A percentile compares a stretch with the other conserved stretches of the same genome.
phyloP scores from a whole-genome alignment of 2,113 vertebrate species.

The Nannobrachium achirus region DNA sequence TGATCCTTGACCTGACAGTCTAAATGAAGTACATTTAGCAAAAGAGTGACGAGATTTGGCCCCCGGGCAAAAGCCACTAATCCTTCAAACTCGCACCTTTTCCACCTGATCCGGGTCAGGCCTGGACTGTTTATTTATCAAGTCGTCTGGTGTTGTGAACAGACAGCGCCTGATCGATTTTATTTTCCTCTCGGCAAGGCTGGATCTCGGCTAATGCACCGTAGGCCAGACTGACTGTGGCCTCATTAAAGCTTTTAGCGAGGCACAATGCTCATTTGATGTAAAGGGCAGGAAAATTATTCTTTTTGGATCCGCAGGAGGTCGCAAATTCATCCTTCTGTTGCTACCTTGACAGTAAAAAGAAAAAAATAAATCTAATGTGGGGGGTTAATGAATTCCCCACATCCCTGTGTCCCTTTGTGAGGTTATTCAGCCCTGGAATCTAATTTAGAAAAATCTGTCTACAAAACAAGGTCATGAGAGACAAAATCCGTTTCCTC shows the following conservation, averaged over 20 bases:
- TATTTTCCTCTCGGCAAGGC: slow-evolving; percentile 25
- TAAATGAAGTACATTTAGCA: slow-evolving; percentile 60
- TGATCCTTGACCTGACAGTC: slow-evolving; percentile 31
- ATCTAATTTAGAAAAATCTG: slow-evolving; percentile 13
- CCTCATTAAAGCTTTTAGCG: slow-evolving; percentile 49
- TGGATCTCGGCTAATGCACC: slow-evolving; percentile 39
- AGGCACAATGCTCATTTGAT: slow-evolving; percentile 59
- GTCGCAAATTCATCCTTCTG: slow-evolving; percentile 41
- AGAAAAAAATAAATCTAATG: neutral
- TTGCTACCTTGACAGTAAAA: slow-evolving; percentile 26
- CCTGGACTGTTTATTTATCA: slow-evolving; percentile 61
- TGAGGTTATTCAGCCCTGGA: slow-evolving; percentile 23
- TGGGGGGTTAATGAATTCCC: neutral
- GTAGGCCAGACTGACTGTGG: slow-evolving; percentile 37
- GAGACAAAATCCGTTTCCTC: neutral
- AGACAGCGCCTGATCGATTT: slow-evolving; percentile 49
- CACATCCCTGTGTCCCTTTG: slow-evolving; percentile 31
- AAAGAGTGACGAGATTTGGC: slow-evolving; percentile 47
- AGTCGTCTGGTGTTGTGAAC: slow-evolving; percentile 41
- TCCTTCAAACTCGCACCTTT: slow-evolving; percentile 54
- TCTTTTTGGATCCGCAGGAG: slow-evolving; percentile 34
- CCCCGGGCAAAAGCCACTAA: slow-evolving; percentile 64
- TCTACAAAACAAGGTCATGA: slow-evolving; percentile 42
- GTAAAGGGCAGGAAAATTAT: slow-evolving; percentile 24
- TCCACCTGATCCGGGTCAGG: slow-evolving; percentile 57